phyloP scores from a whole-genome alignment of 2,888 invertebrate genomes.

The Arrhopalites spinosus region DNA sequence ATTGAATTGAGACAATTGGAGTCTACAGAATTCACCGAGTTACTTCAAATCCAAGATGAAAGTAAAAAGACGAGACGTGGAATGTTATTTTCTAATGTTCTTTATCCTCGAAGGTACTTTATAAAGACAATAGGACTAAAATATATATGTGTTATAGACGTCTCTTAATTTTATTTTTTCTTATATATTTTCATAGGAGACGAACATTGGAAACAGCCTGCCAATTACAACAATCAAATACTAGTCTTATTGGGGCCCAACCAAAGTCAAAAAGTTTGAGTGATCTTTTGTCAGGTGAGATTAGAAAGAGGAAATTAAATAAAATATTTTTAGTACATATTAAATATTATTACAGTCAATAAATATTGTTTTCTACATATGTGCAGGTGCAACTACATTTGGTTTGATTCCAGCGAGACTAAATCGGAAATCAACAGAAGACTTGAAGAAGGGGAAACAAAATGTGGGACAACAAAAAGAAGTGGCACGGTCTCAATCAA shows the following conservation, averaged over 20 bases:
- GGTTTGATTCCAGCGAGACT: slow-evolving; percentile 63
- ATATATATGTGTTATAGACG: neutral
- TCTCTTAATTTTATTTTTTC: too few species aligned
- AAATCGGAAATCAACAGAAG: slow-evolving; percentile 58
- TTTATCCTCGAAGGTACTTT: slow-evolving; percentile 50
- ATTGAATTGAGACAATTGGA: slow-evolving; percentile 84
- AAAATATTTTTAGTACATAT: neutral
- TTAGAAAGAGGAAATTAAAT: too few species aligned
- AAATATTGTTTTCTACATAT: neutral
- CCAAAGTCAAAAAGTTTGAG: slow-evolving; percentile 83
- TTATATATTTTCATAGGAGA: slow-evolving; percentile 38
- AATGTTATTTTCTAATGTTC: slow-evolving; percentile 46
- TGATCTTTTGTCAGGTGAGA: too few species aligned
- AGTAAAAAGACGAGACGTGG: slow-evolving; percentile 60
- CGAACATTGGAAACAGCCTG: slow-evolving; percentile 53
- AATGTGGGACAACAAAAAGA: neutral
- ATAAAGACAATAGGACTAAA: too few species aligned
- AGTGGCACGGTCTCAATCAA: slow-evolving; percentile 28
- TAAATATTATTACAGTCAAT: neutral
- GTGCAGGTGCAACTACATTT: slow-evolving; percentile 67
- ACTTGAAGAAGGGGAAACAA: slow-evolving; percentile 21
- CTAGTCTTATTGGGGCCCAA: slow-evolving; percentile 39
- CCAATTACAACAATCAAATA: slow-evolving; percentile 34
- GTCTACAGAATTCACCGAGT: slow-evolving; percentile 58
- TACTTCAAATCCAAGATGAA: slow-evolving; percentile 58